Evolutionary conservation across 2,797 vertebrate genomes (phyloP), one percentile per base, ranked within the genome.

Genomic region (Ambastaia sidthimunki): DNA sequence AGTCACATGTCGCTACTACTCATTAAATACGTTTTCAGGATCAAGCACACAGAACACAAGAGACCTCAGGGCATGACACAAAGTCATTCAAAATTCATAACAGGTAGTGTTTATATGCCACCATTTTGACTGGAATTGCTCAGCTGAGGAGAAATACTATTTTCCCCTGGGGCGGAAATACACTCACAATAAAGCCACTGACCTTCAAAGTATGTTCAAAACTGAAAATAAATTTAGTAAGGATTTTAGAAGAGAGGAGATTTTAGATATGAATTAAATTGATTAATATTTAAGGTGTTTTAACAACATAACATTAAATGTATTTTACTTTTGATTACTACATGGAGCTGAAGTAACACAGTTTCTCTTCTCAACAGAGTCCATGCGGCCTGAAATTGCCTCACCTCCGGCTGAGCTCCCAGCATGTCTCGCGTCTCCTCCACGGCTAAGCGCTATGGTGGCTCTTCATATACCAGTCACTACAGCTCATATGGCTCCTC

Each of bases 351-450:
- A 63, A 34, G 15, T 34, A 31, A 34, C 25, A 62, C 4, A 16
- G 16, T 62, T 62, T 25, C 4, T 41, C 9, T 41, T 41, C 37
- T 80, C 71, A 34, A 57, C 78, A 80, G 93, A 98, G 96, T 94
- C 92, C 16, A 98, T 98, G 96, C 93, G 89, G 93, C 93, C 93
- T 89, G 93, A 91, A 90, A 91, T 84, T 78, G 87, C 85, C 41
- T 47, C 88, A 84, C 86, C 89, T 81, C 89, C 86, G 82, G 87
- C 94, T 93, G 93, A 91, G 93, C 95, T 89, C 88, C 89, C 90
- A 92, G 88, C 88, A 96, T 99, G 98, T 98, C 97, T 90, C 97
- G 97, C 79, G 93, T 96, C 82, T 97, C 96, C 87, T 96, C 97
- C 89, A 96, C 96, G 65, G 92, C 97, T 92, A 98, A 98, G 93